A percentile compares a stretch with the other conserved stretches of the same genome.
Evolutionary conservation across 53 echinoderm and acorn worm genomes (phyloP).

Genomic region (Holothuria leucospilota): DNA sequence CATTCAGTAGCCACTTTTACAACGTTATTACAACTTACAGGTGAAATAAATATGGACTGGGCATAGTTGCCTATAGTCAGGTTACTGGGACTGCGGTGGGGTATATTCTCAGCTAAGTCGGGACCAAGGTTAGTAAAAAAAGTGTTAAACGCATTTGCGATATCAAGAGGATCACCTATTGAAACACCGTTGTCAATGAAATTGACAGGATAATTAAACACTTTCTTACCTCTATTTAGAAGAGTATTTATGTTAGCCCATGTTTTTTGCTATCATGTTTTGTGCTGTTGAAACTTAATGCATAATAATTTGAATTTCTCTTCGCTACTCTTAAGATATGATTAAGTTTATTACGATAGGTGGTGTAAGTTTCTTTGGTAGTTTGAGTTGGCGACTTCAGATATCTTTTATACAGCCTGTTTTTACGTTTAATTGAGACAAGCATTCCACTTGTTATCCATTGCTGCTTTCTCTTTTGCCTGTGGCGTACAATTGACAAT

Average conservation of each 20-base stretch:
- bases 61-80: too few species aligned
- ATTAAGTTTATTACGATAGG: not conserved
- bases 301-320: not conserved
- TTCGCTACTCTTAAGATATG: not conserved
- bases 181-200: not conserved
- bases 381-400: not conserved
- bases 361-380: not conserved
- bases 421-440: not conserved
- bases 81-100: not conserved
- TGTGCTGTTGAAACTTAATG: not conserved
- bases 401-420: not conserved
- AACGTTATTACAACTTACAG: not conserved
- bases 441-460: not conserved
- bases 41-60: not conserved
- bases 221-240: not conserved
- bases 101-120: not conserved
- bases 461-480: not conserved
- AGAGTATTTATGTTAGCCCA: slow-evolving; percentile 3
- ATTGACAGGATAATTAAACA: not conserved
- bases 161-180: not conserved
- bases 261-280: slow-evolving; percentile 24
- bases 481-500: not conserved
- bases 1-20: not conserved
- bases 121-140: not conserved
- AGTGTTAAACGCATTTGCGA: not conserved